Conservation (phyloP, 2,888 invertebrate species). For the Tipula confusa region DNA sequence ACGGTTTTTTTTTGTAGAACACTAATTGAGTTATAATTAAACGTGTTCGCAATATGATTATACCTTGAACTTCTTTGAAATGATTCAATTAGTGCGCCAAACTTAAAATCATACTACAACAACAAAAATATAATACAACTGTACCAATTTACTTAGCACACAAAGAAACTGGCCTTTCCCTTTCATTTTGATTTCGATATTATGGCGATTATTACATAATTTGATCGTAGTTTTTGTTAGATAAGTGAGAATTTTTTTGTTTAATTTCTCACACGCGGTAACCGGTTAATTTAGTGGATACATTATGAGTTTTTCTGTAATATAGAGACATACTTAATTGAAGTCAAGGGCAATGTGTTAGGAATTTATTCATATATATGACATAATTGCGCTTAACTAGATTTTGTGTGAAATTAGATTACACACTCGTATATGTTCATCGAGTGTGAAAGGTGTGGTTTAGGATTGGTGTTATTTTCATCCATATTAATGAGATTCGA, state of each 20-base stretch:
- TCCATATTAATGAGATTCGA: too few species aligned
- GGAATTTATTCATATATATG: neutral
- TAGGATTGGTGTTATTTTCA: too few species aligned
- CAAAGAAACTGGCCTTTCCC: neutral
- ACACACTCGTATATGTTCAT: neutral
- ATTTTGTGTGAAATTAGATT: neutral
- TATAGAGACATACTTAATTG: neutral
- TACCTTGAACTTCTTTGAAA: neutral
- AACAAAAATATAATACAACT: neutral
- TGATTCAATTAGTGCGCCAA: neutral
- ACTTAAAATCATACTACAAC: neutral
- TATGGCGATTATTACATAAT: neutral
- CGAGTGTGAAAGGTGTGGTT: neutral
- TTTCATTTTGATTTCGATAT: neutral
- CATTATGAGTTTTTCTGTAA: neutral
- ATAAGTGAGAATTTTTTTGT: neutral
- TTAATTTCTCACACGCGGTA: neutral
- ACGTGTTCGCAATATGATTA: neutral
- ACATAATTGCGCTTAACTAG: neutral
- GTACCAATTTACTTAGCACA: neutral
- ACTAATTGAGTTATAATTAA: neutral
- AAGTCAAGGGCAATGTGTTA: neutral
- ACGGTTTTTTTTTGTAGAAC: neutral
- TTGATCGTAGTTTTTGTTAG: neutral
- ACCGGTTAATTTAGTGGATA: neutral